Base-by-base conservation (phyloP, 2,797 vertebrate genomes). In the Nyctalus aviator region DNA sequence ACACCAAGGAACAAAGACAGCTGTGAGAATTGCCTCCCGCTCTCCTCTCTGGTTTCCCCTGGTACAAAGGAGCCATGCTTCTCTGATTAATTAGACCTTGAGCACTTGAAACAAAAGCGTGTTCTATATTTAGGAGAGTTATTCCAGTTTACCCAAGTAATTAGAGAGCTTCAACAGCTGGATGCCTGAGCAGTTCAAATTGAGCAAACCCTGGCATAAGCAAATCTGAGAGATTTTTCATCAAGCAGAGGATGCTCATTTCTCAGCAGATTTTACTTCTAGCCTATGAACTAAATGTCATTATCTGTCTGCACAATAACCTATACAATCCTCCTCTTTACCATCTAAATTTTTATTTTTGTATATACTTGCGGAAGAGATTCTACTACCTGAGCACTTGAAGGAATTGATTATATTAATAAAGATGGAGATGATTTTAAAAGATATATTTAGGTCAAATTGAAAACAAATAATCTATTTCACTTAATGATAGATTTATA, bases 1-100 rank as follows among this genome's bases (percentile, higher is more conserved):
- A 96, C 69, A 79, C 84, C 71, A 92, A 94, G 73, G 55, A 95
- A 93, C 62, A 94, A 90, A 84, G 84, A 91, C 90, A 93, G 71
- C 75, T 84, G 35, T 91, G 91, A 95, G 66, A 55, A 53, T 69
- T 71, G 66, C 59, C 76, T 88, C 37, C 32, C 32, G 8, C 1
- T n/a, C 57, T 48, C 69, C 48, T 76, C 71, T 44, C 59, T 55
- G 59, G 7, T 62, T 94, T 72, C 73, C n/a, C 57, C 13, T 35
- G 10, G n/a, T 46, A 75, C 66, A 73, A 46, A 18, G 77, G 78
- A 95, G 57, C 57, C 46, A 53, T 77, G 64, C 32, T 84, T 53
- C 44, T 84, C 66, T 88, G 62, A 92, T 79, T 78, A 69, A 53
- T 91, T 76, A 94, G 69, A 64, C 4, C 64, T 37, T n/a, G 12